Conservation (phyloP, 2,797 vertebrate species). For the Ibycter americanus region DNA sequence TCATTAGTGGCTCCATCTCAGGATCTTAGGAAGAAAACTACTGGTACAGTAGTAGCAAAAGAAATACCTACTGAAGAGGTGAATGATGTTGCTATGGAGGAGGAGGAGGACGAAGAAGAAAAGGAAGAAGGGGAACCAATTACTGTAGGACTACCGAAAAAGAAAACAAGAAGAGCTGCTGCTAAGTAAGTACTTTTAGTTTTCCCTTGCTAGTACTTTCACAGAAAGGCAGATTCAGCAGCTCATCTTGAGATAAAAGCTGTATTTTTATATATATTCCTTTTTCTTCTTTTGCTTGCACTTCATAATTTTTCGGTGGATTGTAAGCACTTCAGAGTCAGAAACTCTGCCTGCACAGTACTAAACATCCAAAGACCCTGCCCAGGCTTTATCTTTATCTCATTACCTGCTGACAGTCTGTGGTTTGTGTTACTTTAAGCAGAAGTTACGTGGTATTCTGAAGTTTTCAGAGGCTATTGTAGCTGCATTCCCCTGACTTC, state of each 20-base stretch:
- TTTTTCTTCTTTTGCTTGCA: not conserved
- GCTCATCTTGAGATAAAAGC: not conserved
- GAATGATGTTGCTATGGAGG: conserved; percentile 35
- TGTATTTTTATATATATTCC: not conserved
- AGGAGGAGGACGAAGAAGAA: conserved; percentile 41
- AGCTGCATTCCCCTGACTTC: not conserved
- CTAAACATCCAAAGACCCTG: not conserved
- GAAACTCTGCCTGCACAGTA: not conserved
- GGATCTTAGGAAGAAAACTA: conserved; percentile 81
- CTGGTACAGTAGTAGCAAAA: conserved; percentile 48
- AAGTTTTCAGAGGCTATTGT: not conserved
- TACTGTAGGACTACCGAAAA: conserved; percentile 62
- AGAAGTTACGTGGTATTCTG: not conserved
- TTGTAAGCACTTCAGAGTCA: not conserved
- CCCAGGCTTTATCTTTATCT: not conserved
- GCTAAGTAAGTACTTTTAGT: conserved; percentile 75
- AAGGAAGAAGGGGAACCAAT: conserved; percentile 1
- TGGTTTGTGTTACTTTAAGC: not conserved
- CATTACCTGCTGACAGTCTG: not conserved
- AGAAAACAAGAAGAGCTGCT: conserved; percentile 80
- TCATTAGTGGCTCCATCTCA: conserved; percentile 90
- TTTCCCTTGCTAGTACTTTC: not conserved
- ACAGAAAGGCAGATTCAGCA: not conserved
- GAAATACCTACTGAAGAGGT: conserved; percentile 42
- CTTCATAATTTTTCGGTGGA: not conserved